Evolutionary conservation across 2,113 vertebrate species (phyloP).

Genomic region (Chaetodon trifascialis): DNA sequence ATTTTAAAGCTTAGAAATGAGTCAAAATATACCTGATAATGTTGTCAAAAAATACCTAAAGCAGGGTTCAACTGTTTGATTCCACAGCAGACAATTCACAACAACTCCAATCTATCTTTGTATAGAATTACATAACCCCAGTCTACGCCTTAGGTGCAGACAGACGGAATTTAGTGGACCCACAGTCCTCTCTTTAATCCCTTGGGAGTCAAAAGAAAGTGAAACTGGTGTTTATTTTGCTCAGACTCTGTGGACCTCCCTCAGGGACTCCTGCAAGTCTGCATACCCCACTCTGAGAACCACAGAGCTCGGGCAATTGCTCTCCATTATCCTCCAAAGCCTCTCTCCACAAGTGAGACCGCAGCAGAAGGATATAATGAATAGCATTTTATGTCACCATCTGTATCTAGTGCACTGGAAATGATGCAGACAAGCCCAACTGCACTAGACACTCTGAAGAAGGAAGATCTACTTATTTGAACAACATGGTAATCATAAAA

Average conservation of each 20-base stretch:
- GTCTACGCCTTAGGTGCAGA: background rate
- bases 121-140: conserved; percentile 12
- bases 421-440: conserved; percentile 78
- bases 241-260: conserved; percentile 17
- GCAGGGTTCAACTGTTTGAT: background rate
- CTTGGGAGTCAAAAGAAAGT: conserved; percentile 56
- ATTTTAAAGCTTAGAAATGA: background rate
- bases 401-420: conserved; percentile 78
- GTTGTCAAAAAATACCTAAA: background rate
- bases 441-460: conserved; percentile 74
- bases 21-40: background rate
- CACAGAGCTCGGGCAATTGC: conserved; percentile 11
- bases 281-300: conserved; percentile 15
- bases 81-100: background rate
- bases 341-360: conserved; percentile 10
- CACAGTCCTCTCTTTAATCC: conserved; percentile 33
- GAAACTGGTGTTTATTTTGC: conserved; percentile 70
- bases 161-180: conserved; percentile 33
- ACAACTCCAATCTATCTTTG: background rate
- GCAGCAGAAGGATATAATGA: conserved; percentile 36
- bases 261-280: conserved; percentile 18
- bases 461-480: conserved; percentile 58
- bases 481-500: conserved; percentile 73
- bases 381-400: conserved; percentile 63
- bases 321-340: conserved; percentile 24